A percentile compares a stretch with the other conserved stretches of the same genome.
phyloP scores from a whole-genome alignment of 2,888 invertebrate genomes.

The Marronus borbonicus region DNA sequence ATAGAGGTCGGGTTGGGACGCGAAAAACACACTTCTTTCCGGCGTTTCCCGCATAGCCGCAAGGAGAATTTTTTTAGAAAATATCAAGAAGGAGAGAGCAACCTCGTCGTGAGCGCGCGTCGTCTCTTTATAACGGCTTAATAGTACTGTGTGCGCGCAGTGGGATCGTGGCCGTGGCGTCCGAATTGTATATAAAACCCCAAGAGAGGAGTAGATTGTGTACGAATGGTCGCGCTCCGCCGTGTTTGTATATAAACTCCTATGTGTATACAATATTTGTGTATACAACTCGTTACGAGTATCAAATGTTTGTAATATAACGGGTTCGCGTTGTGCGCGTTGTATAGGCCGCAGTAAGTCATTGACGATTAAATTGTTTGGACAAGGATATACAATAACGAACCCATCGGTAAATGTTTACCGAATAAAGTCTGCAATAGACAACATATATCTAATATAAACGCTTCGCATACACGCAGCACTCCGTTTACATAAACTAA shows the following conservation, averaged over 20 bases:
- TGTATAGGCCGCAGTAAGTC: slow-evolving; percentile 58
- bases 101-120: background rate
- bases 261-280: slow-evolving; percentile 68
- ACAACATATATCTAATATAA: slow-evolving; percentile 49
- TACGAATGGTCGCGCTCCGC: slow-evolving; percentile 63
- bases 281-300: slow-evolving; percentile 68
- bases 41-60: background rate
- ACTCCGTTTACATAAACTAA: slow-evolving; percentile 25
- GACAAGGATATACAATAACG: slow-evolving; percentile 60
- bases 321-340: slow-evolving; percentile 45
- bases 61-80: background rate
- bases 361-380: slow-evolving; percentile 68
- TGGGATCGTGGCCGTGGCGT: slow-evolving; percentile 13
- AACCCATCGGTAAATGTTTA: slow-evolving; percentile 68
- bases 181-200: slow-evolving; percentile 67
- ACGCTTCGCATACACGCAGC: background rate
- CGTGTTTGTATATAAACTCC: slow-evolving; percentile 66
- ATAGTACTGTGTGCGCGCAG: background rate
- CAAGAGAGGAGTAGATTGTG: slow-evolving; percentile 64
- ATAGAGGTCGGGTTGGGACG: slow-evolving; percentile 16
- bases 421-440: slow-evolving; percentile 61
- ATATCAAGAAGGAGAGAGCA: background rate
- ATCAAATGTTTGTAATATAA: slow-evolving; percentile 70
- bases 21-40: slow-evolving; percentile 19
- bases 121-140: slow-evolving; percentile 28